Evolutionary conservation across 2,113 vertebrate genomes (phyloP).

Genomic region (Sphaerodactylus townsendi): DNA sequence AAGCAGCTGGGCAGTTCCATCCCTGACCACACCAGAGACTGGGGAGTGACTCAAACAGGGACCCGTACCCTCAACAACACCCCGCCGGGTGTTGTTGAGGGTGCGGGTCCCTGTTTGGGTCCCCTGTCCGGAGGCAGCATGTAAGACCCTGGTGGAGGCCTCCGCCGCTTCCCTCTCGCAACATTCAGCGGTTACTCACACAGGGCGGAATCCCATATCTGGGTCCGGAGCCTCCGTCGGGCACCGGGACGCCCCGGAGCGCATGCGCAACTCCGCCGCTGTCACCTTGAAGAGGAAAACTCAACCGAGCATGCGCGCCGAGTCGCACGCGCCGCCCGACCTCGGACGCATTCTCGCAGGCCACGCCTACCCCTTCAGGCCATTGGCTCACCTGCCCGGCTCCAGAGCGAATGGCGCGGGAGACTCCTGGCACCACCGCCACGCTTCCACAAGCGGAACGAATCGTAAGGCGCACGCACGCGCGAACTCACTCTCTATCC

Average conservation of each 20-base stretch:
- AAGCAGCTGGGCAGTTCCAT: too few species aligned
- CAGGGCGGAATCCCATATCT: conserved; percentile 27
- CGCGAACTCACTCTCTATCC: neutral
- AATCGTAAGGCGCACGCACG: neutral
- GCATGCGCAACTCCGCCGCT: neutral
- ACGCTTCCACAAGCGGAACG: too few species aligned
- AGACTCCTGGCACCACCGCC: neutral
- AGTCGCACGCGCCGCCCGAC: neutral
- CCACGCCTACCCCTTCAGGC: too few species aligned
- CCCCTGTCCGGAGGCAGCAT: too few species aligned
- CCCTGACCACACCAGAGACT: too few species aligned
- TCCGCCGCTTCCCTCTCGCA: accelerated
- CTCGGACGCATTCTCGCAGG: neutral
- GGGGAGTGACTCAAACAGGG: too few species aligned
- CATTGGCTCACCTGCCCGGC: too few species aligned
- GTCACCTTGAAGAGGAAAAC: neutral
- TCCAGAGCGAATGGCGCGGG: too few species aligned
- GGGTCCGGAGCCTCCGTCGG: accelerated
- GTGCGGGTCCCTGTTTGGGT: too few species aligned
- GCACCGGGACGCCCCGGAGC: neutral
- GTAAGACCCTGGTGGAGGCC: neutral
- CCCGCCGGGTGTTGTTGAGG: too few species aligned
- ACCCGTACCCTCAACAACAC: neutral
- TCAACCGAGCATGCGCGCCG: neutral
- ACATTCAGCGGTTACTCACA: neutral